phyloP scores from a whole-genome alignment of 1,140 invertebrate genomes.

The Nasonia longicornis region DNA sequence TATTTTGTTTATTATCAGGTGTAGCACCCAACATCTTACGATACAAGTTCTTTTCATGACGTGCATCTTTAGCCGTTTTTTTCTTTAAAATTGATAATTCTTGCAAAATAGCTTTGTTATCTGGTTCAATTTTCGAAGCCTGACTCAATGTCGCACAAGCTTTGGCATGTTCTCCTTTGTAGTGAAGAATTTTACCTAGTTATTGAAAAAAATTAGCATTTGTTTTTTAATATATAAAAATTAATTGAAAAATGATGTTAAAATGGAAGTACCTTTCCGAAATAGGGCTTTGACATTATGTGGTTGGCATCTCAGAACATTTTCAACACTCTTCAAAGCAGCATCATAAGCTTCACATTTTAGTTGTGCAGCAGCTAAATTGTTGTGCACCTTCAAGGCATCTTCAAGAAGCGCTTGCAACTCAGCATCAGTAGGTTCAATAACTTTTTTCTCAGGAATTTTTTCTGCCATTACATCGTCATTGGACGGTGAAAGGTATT shows the following conservation, averaged over 20 bases:
- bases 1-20: slow-evolving; percentile 48
- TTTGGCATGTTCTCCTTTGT: slow-evolving; percentile 73
- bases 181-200: slow-evolving; percentile 72
- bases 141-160: slow-evolving; percentile 73
- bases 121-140: slow-evolving; percentile 73
- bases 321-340: slow-evolving; percentile 83
- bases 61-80: slow-evolving; percentile 70
- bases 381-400: slow-evolving; percentile 86
- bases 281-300: slow-evolving; percentile 91
- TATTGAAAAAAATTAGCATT: slow-evolving; percentile 21
- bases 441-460: slow-evolving; percentile 45
- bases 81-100: slow-evolving; percentile 73
- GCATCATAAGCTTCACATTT: slow-evolving; percentile 86
- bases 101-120: slow-evolving; percentile 71
- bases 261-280: slow-evolving; percentile 78
- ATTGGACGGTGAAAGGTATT: slow-evolving; percentile 81
- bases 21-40: slow-evolving; percentile 74
- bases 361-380: slow-evolving; percentile 89
- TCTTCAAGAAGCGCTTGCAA: slow-evolving; percentile 79
- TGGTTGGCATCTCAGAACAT: slow-evolving; percentile 85
- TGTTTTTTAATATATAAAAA: slow-evolving; percentile 20
- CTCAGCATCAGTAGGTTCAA: slow-evolving; percentile 67
- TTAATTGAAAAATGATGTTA: slow-evolving; percentile 1
- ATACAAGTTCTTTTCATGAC: slow-evolving; percentile 74
- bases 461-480: slow-evolving; percentile 32